Evolutionary conservation across 2,113 vertebrate genomes (phyloP), one percentile per base, ranked within the genome.

Genomic region (Pluvialis apricaria): DNA sequence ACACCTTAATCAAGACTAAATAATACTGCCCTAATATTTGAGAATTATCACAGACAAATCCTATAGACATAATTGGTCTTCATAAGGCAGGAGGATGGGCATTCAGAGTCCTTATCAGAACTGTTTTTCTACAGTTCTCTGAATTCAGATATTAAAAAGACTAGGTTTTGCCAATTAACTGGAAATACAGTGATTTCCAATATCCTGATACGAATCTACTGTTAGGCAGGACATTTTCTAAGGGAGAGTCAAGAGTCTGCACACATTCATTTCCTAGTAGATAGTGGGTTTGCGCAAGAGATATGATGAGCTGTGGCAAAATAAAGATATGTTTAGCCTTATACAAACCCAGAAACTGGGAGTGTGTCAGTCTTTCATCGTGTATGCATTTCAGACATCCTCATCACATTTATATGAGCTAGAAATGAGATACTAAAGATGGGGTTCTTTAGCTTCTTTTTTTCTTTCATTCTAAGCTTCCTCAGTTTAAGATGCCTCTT

Each of bases 201-300:
- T 90, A 78, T 79, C 88, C 82, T 92, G 85, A 95, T 93, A 83
- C 17, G 8, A 83, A 95, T 92, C 79, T 73, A 36, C 21, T 25
- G 17, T 62, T 70, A 88, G 24, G 64, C 21, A 88, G 64, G 8
- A 73, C 15, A 58, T 72, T 77, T 73, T 73, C 42, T 38, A 51
- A 77, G 58, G 66, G 18, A 69, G 3, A 86, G 26, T 85, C 6
- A 10, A 82, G 71, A 93, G 40, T 58, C 45, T 70, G 22, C 17
- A 47, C 55, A 51, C 24, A 68, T 68, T 88, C 36, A 55, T 79
- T 85, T 82, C 49, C 11, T 36, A 44, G 8, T 6, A 82, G 54
- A 68, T 58, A 47, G 61, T 47, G 31, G 20, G 21, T 80, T 95
- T 88, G 66, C 68, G 73, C 8, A 60, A 69, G 82, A 82, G 52